These are phyloP conservation scores for Oreochromis spilurus DNA, from an alignment of 2,113 vertebrate genomes.

Conservation along the genomic window DNA sequence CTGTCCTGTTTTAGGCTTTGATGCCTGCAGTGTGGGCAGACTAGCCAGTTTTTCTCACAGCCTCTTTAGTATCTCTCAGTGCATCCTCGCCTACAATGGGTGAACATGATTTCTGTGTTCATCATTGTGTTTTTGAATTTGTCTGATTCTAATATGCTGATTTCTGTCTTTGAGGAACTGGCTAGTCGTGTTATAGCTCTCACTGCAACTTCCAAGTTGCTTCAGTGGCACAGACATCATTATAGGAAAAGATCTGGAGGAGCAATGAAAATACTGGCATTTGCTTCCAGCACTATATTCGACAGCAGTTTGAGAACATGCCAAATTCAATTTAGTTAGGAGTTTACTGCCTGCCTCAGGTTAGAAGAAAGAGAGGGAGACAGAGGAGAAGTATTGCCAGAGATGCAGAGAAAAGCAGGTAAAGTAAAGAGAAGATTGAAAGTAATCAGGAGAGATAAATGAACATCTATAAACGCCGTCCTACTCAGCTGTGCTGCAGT, in stretches of 20 bases:
- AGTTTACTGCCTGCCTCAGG: conserved; percentile 9
- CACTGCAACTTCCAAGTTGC: background rate
- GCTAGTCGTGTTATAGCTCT: background rate
- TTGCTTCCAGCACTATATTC: background rate
- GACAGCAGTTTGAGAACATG: conserved; percentile 15
- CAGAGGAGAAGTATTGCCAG: background rate
- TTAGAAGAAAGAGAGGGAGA: background rate
- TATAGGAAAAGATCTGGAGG: background rate
- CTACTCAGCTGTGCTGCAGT: background rate
- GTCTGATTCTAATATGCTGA: background rate
- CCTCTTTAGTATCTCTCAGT: background rate
- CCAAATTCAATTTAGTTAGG: conserved; percentile 35
- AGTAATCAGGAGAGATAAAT: conserved; percentile 26
- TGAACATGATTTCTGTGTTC: background rate
- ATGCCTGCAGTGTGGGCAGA: background rate
- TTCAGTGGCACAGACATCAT: background rate
- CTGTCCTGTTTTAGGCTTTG: background rate
- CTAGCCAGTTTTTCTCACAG: background rate
- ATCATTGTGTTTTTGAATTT: background rate
- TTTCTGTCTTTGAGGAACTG: background rate
- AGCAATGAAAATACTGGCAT: background rate
- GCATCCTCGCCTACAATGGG: background rate
- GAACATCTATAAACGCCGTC: background rate
- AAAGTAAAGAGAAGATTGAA: background rate
- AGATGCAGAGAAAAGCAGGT: background rate